These are phyloP conservation scores for Oxyteleia sp. DNA, from an alignment of 2,888 invertebrate genomes.

Conservation along the genomic window DNA sequence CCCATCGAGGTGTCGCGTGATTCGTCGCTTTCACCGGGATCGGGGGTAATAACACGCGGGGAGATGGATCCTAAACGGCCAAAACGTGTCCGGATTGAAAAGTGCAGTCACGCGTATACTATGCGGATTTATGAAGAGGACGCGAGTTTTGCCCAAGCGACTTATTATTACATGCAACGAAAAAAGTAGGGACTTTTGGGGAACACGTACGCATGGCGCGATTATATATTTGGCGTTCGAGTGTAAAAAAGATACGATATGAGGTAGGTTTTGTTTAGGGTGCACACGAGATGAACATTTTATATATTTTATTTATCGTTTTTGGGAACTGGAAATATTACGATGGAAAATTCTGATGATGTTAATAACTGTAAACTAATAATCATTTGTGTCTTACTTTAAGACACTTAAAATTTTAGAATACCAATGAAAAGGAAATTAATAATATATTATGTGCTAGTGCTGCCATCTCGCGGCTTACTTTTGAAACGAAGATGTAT, in stretches of 20 bases:
- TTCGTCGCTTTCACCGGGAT: slow-evolving; percentile 38
- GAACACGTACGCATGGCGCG: slow-evolving; percentile 29
- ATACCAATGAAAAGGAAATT: too few relatives aligned
- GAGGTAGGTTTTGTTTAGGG: slow-evolving; percentile 10
- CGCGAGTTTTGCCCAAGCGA: slow-evolving; percentile 9
- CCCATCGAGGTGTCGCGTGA: slow-evolving; percentile 55
- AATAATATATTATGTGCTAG: too few relatives aligned
- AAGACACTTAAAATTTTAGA: too few relatives aligned
- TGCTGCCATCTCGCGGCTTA: too few relatives aligned
- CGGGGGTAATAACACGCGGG: slow-evolving; percentile 57
- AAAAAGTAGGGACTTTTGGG: slow-evolving; percentile 35
- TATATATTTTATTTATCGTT: too few relatives aligned
- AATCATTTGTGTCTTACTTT: too few relatives aligned
- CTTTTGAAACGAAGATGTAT: too few relatives aligned
- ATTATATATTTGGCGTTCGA: slow-evolving; percentile 44
- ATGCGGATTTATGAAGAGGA: slow-evolving; percentile 46
- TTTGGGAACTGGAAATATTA: too few relatives aligned
- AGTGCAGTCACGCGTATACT: slow-evolving; percentile 67
- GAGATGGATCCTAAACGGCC: slow-evolving; percentile 59
- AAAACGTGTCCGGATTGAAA: slow-evolving; percentile 67
- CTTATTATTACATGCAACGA: slow-evolving; percentile 57
- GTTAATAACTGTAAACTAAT: too few relatives aligned
- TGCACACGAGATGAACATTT: neutral
- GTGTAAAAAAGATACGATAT: slow-evolving; percentile 31
- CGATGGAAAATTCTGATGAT: too few relatives aligned